Evolutionary conservation across 2,113 vertebrate genomes (phyloP), one percentile per base, ranked within the genome.

Genomic region (Diadophis punctatus): DNA sequence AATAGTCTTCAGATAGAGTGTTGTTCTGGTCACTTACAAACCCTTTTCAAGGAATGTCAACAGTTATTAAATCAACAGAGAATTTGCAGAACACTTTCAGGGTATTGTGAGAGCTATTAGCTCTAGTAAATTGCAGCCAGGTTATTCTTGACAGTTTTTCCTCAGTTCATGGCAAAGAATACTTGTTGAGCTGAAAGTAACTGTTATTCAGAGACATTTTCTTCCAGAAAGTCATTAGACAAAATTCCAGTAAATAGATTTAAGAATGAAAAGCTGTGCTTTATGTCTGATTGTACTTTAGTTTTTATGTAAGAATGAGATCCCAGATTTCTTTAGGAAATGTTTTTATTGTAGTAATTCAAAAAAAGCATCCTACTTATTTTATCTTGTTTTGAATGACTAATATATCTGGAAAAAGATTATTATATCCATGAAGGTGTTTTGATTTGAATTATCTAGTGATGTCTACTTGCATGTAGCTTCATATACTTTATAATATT

Each of bases 31-130:
- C 90, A 43, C 86, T 55, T 25, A 86, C 93, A 91, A 91, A 53
- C 18, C 18, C 51, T 85, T 52, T 14, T 68, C 90, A 93, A 56
- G 90, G 91, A 86, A 11, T 89, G 91, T 93, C 92, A 93, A 0
- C 63, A 94, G 90, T 87, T 90, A 16, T 96, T 94, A 94, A 84
- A 80, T 34, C 84, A 52, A 34, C 51, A 2, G 4, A 90, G 48
- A 85, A 51, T 25, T 30, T 52, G 23, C 90, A 0, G 93, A 93
- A 88, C 58, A 58, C 39, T 34, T 88, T 0, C 0, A 0, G 53
- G 25, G 20, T 58, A 58, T 46, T 80, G 92, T 43, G 74, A 48
- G 4, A 91, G 92, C 91, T 92, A 43, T 53, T 94, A 95, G 60
- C 89, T 86, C 80, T 91, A 7, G 39, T 25, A 55, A 51, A 91